These are phyloP conservation scores for Hippoglossus stenolepis DNA, from an alignment of 2,113 vertebrate genomes.

Conservation along the genomic window DNA sequence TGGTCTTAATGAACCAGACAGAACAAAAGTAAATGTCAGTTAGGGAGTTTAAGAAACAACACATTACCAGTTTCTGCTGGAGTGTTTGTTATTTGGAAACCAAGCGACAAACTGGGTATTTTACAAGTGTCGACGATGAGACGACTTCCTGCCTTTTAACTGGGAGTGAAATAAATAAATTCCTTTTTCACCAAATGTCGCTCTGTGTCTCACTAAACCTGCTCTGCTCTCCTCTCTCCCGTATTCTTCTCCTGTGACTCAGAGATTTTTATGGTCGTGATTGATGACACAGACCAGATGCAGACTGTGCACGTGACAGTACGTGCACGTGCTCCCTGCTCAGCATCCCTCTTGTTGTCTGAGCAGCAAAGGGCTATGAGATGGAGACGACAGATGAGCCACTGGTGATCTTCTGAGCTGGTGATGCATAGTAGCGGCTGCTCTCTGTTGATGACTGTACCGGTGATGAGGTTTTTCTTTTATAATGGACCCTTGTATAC, in stretches of 20 bases:
- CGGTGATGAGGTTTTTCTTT: conserved; percentile 32
- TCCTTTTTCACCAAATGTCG: background rate
- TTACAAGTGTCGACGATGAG: background rate
- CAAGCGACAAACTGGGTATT: conserved; percentile 19
- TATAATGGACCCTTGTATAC: conserved; percentile 38
- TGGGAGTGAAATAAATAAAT: background rate
- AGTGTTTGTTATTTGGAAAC: background rate
- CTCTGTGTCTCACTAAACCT: background rate
- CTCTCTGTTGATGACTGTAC: conserved; percentile 14
- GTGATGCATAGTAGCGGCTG: conserved; percentile 38
- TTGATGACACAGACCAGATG: conserved; percentile 5
- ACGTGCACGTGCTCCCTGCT: background rate
- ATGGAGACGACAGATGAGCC: conserved; percentile 51
- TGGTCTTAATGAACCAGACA: background rate
- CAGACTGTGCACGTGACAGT: background rate
- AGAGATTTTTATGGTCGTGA: background rate
- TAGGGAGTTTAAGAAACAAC: background rate
- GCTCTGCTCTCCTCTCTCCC: background rate
- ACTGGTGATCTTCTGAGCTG: conserved; percentile 32
- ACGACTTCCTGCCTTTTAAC: background rate
- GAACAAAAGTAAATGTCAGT: background rate
- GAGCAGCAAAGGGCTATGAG: conserved; percentile 27
- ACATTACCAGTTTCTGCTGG: background rate
- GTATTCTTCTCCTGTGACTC: conserved; percentile 1
- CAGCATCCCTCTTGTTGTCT: background rate